Evolutionary conservation across 2,797 vertebrate genomes (phyloP).

Genomic region (Chelmon rostratus): DNA sequence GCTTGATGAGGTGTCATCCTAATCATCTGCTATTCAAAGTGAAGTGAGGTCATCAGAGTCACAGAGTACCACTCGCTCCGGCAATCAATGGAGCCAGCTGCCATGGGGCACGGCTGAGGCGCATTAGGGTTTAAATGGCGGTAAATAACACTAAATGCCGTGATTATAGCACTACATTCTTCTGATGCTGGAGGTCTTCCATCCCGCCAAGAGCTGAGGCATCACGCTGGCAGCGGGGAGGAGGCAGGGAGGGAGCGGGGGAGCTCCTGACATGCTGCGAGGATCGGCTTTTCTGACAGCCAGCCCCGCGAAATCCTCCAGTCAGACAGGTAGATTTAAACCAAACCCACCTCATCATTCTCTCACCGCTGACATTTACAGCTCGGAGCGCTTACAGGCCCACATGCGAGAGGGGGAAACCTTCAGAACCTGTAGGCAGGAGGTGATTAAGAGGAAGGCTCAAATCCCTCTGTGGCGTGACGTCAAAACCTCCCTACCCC

Average conservation of each 20-base stretch:
- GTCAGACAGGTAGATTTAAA: conserved; percentile 42
- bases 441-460: conserved; percentile 57
- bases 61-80: conserved; percentile 49
- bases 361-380: conserved; percentile 2
- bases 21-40: conserved; percentile 57
- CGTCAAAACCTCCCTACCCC: conserved; percentile 51
- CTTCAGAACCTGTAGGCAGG: conserved; percentile 43
- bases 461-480: conserved; percentile 61
- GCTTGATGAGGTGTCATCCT: conserved; percentile 29
- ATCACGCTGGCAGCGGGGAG: conserved; percentile 49
- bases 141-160: conserved; percentile 69
- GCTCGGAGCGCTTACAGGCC: not conserved
- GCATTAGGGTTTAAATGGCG: conserved; percentile 61
- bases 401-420: conserved; percentile 21
- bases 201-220: conserved; percentile 51
- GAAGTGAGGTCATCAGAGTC: conserved; percentile 58
- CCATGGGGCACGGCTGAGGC: conserved; percentile 60
- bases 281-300: conserved; percentile 58
- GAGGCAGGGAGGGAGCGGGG: conserved; percentile 25
- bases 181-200: conserved; percentile 58
- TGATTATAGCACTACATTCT: conserved; percentile 68
- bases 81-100: conserved; percentile 52
- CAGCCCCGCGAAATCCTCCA: conserved; percentile 42
- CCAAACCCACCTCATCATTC: conserved; percentile 14
- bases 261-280: conserved; percentile 45